Evolutionary conservation across 2,113 vertebrate genomes (phyloP), one percentile per base, ranked within the genome.

Genomic region (Cheirogaleus medius): DNA sequence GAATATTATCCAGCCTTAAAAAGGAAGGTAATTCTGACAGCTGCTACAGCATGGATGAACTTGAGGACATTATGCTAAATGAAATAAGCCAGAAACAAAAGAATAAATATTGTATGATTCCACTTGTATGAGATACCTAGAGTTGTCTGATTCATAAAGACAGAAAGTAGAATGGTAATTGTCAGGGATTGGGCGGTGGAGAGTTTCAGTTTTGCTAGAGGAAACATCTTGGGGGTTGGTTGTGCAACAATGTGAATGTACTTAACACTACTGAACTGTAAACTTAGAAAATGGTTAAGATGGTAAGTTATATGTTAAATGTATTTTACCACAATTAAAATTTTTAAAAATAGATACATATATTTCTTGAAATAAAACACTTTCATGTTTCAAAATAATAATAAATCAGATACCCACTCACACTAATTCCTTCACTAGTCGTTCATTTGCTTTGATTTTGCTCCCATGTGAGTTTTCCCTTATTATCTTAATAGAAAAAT

Each of bases 321-420:
- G 10, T 63, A 25, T 63, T 64, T 92, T 32, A 63, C 18, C 64
- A 44, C 69, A 84, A 54, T 87, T 66, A 47, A 90, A 77, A 69
- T 58, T 80, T 82, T 81, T 47, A 66, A 87, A 49, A 87, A 49
- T 84, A 32, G 17, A 56, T 29, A 71, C 52, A 71, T 60, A 5
- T 44, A n/a, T 95, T 77, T 73, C 78, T 86, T 90, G 42, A 85
- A 73, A 47, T 56, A 47, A 82, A 80, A 60, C 6, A 60, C 44
- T 54, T 49, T 74, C 60, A 0, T 42, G 11, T 86, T 86, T 63
- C 20, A 56, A 56, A 56, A 56, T 69, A 64, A 29, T 49, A 83
- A 27, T 39, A 34, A 68, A 4, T 58, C 20, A 58, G 25, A 37
- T 34, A 13, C n/a, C 60, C 32, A 47, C n/a, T 42, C 13, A 34